phyloP scores from a whole-genome alignment of 2,797 vertebrate genomes.

The Discoglossus pictus region DNA sequence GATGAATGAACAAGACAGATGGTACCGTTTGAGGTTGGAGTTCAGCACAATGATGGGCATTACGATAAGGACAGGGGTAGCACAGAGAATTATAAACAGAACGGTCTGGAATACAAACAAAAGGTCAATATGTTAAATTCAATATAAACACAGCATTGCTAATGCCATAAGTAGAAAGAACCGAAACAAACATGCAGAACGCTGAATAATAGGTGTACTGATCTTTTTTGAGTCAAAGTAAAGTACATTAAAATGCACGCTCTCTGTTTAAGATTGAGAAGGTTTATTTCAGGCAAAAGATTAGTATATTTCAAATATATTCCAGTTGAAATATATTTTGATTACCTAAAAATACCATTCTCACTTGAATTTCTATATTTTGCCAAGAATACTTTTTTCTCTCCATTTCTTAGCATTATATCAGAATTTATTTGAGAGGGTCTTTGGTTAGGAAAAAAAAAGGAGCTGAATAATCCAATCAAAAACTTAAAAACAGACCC shows the following conservation, averaged over 20 bases:
- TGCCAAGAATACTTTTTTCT: not conserved
- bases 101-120: conserved; percentile 32
- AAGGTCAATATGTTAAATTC: conserved; percentile 43
- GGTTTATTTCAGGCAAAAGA: no score
- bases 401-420: conserved; percentile 1
- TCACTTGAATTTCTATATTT: not conserved
- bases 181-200: not conserved
- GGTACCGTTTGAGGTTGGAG: conserved; percentile 36
- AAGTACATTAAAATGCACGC: no score
- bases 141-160: conserved; percentile 30
- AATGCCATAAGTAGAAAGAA: conserved; percentile 1
- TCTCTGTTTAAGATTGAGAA: no score
- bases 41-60: conserved; percentile 31
- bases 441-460: conserved; percentile 6
- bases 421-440: conserved; percentile 5
- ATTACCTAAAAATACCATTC: conserved; percentile 9
- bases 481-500: conserved; percentile 16
- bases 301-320: not conserved
- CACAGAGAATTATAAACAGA: conserved; percentile 37
- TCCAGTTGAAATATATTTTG: conserved; percentile 6
- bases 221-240: no score
- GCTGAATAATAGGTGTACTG: no score
- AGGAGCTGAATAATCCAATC: conserved; percentile 27
- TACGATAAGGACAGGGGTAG: conserved; percentile 21
- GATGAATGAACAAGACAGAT: conserved; percentile 38